Conservation (phyloP, 37 sponge, comb jelly and placozoan genomes). For the Ianthella basta region DNA sequence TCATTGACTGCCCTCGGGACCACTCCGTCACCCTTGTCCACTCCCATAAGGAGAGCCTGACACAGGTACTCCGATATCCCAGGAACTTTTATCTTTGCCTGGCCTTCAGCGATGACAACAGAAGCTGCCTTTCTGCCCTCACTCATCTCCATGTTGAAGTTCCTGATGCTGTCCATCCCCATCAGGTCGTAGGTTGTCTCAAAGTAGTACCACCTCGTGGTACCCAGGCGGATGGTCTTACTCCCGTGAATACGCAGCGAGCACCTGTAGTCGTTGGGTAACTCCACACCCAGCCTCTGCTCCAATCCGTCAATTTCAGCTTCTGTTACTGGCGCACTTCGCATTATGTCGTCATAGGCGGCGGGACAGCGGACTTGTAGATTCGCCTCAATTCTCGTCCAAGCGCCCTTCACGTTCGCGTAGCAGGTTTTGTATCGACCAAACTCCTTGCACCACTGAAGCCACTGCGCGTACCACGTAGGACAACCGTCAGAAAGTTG, state of each 20-base stretch:
- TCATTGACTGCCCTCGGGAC: too few species aligned
- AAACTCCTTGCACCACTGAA: not conserved
- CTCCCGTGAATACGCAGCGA: constrained; percentile 44
- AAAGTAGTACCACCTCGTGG: too few species aligned
- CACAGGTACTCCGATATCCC: too few species aligned
- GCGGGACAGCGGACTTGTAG: not conserved
- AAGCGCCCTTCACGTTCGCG: constrained; percentile 52
- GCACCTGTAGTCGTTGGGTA: constrained; percentile 44
- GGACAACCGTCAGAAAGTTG: not conserved
- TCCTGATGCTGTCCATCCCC: too few species aligned
- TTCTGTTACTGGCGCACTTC: constrained; percentile 21
- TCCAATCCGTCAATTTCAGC: not conserved
- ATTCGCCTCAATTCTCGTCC: constrained; percentile 34
- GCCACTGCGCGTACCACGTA: constrained; percentile 45
- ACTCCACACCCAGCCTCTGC: constrained; percentile 20
- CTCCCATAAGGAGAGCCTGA: too few species aligned
- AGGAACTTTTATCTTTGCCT: too few species aligned
- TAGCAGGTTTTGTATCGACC: constrained; percentile 46
- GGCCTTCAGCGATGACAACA: too few species aligned
- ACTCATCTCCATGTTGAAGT: too few species aligned
- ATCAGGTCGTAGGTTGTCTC: too few species aligned
- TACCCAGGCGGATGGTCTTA: not conserved
- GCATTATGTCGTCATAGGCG: constrained; percentile 4
- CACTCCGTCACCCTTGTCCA: too few species aligned
- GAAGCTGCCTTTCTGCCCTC: too few species aligned